Base-by-base conservation (phyloP, 2,113 vertebrate genomes). In the Tringa solitaria region DNA sequence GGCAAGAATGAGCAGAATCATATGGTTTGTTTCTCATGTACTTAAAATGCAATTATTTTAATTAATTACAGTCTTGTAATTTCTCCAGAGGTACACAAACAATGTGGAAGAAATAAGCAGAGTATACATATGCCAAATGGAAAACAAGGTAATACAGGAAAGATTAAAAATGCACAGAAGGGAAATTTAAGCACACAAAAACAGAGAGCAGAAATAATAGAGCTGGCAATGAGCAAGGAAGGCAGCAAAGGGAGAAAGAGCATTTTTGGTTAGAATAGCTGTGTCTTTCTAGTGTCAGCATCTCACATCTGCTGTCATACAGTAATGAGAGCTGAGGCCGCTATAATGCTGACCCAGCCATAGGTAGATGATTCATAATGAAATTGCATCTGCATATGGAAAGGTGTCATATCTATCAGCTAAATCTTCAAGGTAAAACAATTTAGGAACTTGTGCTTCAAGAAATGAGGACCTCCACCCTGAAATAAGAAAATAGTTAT, bases 21-120 rank as follows among this genome's bases (percentile, higher is more conserved):
- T 92, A 92, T 59, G 51, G 74, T 87, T 96, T 96, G 35, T 64
- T 95, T 90, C 84, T 82, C 56, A n/a, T 69, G 48, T 76, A 73
- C 30, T 94, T 93, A 94, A 92, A 93, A 82, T 63, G 45, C 16
- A 84, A 87, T 89, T 94, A 94, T 95, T 94, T 93, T 91, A 87
- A 95, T 94, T 93, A 90, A 97, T 87, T 78, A 70, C 14, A 61
- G 20, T 57, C 83, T 88, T 87, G 57, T 57, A 63, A 54, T 93
- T 90, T 88, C 83, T 96, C 84, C 74, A 87, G 64, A 84, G 70
- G 45, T 87, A 84, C 57, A 90, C 41, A 95, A 82, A 96, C 37
- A 91, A 85, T 78, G 76, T 74, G 79, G 78, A 94, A 92, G 51
- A 95, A 95, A 70, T 81, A 93, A 92, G 35, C 45, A 82, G 41